Conservation (phyloP, 2,113 vertebrate species). For the Acrocephalus arundinaceus region DNA sequence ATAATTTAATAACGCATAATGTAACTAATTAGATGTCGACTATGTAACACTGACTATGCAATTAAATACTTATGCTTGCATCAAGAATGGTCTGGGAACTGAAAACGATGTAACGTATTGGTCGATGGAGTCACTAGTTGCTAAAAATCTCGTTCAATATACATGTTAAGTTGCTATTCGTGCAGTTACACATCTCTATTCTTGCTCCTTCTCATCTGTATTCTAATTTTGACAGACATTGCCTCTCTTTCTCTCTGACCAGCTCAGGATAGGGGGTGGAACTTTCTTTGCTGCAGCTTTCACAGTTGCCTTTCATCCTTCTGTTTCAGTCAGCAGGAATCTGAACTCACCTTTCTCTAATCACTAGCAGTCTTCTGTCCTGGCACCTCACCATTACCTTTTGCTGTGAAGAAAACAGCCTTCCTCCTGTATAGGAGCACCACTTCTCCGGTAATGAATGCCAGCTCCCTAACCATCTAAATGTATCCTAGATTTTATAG, state of each 20-base stretch:
- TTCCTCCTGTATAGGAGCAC: background rate
- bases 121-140: background rate
- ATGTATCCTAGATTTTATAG: background rate
- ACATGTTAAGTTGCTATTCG: background rate
- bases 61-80: background rate
- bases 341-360: background rate
- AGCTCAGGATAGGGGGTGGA: background rate
- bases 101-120: accelerated
- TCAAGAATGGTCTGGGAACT: background rate
- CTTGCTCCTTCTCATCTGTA: background rate
- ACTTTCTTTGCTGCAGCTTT: background rate
- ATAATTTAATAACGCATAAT: background rate
- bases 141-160: background rate
- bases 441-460: background rate
- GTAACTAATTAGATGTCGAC: background rate
- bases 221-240: background rate
- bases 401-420: background rate
- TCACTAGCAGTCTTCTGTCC: background rate
- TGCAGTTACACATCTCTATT: background rate
- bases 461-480: background rate
- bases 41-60: background rate
- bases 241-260: background rate
- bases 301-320: background rate
- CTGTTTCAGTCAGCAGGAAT: background rate
- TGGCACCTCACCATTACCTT: too few species aligned